Base-by-base conservation (phyloP, 2,797 vertebrate genomes). In the Ciconia nigra region DNA sequence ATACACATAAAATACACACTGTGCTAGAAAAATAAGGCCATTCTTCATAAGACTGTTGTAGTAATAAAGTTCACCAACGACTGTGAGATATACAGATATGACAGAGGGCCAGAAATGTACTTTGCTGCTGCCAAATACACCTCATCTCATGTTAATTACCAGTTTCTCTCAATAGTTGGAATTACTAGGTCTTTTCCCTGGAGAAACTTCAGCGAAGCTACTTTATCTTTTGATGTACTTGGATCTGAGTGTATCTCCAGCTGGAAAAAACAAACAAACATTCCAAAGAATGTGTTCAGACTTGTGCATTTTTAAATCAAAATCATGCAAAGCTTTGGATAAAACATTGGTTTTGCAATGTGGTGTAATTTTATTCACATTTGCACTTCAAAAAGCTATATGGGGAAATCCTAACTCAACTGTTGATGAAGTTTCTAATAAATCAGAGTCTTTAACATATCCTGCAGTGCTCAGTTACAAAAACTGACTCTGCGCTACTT, bases 101-200 rank as follows among this genome's bases (percentile, higher is more conserved):
- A 69, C 7, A 93, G 63, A 57, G 26, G 25, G 42, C 18, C 58
- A 93, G 82, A 87, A 91, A 91, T 49, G 51, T 55, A 33, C 65
- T 87, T 74, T 78, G 11, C 14, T 92, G 55, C 63, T 93, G 92
- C 87, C 95, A 90, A 92, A 97, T 96, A 89, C 65, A 97, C 76
- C 88, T 97, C 93, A 96, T 95, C 93, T 96, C 89, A 90, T 89
- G 87, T 97, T 96, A 97, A 98, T 97, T 96, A 92, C 52, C 42
- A 91, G n/a, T 92, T 90, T 97, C 57, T 96, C 73, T 97, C 88
- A 94, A 63, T 85, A 91, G 49, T 37, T 96, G 54, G 82, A 94
- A 95, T 97, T 97, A 93, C 44, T 93, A 54, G 42, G 24, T 72
- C 51, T 92, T 90, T 88, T 73, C 93, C 84, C 87, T 81, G 73